Conservation (phyloP, 2,797 vertebrate genomes). For the Micromesistius poutassou region DNA sequence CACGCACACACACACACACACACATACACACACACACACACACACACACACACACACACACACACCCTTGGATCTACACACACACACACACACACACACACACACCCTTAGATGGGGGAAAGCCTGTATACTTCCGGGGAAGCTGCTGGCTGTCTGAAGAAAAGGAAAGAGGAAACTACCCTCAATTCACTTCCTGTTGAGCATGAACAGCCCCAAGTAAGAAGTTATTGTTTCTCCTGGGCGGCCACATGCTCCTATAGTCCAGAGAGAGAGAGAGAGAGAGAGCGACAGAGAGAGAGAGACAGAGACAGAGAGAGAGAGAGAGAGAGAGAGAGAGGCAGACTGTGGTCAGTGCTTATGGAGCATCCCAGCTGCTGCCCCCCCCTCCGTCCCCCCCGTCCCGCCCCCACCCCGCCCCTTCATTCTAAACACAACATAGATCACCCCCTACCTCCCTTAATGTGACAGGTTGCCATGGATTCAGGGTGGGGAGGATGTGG, state of each 20-base stretch:
- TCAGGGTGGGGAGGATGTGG: neutral
- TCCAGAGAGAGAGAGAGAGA: constrained; percentile 41
- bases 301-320: constrained; percentile 6
- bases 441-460: neutral
- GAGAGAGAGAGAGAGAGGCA: neutral
- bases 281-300: constrained; percentile 6
- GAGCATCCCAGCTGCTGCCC: neutral
- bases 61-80: neutral
- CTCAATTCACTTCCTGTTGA: constrained; percentile 76
- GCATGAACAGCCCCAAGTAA: constrained; percentile 74
- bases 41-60: neutral
- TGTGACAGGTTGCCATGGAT: constrained; percentile 1
- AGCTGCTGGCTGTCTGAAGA: constrained; percentile 55
- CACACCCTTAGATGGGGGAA: neutral
- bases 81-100: neutral
- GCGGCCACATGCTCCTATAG: constrained; percentile 72
- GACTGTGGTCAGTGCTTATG: neutral
- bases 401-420: neutral
- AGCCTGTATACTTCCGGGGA: neutral
- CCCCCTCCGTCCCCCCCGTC: no score
- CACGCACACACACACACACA: neutral
- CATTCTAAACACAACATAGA: neutral
- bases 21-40: neutral
- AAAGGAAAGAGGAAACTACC: constrained; percentile 84
- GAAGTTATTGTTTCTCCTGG: constrained; percentile 76